Evolutionary conservation across 2,113 vertebrate genomes (phyloP).

Genomic region (Plectropomus leopardus): DNA sequence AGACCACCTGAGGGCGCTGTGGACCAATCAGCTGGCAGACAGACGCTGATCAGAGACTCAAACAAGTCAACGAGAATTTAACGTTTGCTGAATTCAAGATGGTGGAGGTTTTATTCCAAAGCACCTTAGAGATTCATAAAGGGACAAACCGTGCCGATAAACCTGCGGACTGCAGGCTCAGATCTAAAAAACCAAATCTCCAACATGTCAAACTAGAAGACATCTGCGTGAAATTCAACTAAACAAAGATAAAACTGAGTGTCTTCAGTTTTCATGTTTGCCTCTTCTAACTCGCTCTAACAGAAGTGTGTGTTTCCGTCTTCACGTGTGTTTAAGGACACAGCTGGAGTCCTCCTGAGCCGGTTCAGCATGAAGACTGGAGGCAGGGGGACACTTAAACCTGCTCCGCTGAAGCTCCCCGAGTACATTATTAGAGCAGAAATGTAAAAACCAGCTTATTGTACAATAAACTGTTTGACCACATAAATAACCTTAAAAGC

Average conservation of each 20-base stretch:
- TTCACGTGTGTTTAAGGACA: not conserved
- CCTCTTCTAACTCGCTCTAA: not conserved
- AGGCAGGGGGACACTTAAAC: too few species aligned
- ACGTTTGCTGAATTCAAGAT: not conserved
- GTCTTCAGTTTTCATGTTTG: too few species aligned
- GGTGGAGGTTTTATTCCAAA: not conserved
- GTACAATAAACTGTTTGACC: not conserved
- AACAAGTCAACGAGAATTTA: not conserved
- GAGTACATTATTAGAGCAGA: too few species aligned
- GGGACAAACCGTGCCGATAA: not conserved
- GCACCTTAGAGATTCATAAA: not conserved
- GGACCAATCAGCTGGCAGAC: too few species aligned
- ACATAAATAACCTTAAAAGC: not conserved
- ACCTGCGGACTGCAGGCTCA: not conserved
- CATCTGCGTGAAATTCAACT: not conserved
- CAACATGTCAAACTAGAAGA: not conserved
- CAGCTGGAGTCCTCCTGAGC: too few species aligned
- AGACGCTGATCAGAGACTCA: conserved; percentile 4
- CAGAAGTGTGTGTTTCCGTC: not conserved
- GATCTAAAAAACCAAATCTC: too few species aligned
- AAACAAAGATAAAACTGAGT: too few species aligned
- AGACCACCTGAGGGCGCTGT: conserved; percentile 75
- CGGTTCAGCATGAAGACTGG: too few species aligned
- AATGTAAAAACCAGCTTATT: not conserved
- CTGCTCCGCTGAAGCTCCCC: too few species aligned